Evolutionary conservation across 2,113 vertebrate species (phyloP).

Genomic region (Dicerorhinus sumatrensis): DNA sequence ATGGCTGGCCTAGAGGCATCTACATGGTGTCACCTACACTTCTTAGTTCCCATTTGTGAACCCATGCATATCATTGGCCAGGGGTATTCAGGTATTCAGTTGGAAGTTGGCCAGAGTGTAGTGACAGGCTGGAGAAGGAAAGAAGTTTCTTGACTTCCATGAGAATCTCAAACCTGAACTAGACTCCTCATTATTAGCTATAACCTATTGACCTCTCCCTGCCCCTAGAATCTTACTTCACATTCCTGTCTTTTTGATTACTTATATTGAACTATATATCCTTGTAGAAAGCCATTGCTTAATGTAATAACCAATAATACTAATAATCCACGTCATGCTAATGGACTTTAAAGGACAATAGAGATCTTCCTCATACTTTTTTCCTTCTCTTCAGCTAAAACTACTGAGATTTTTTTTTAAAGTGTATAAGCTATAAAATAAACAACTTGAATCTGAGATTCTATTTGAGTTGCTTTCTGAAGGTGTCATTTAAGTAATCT

Average conservation of each 20-base stretch:
- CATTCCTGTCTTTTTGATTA: neutral
- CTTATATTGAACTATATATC: neutral
- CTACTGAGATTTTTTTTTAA: neutral
- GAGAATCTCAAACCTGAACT: constrained; percentile 13
- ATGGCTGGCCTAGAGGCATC: neutral
- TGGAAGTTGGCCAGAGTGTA: neutral
- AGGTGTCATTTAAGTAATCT: neutral
- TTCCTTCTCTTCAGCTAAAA: constrained; percentile 30
- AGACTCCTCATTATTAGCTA: neutral
- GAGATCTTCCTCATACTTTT: neutral
- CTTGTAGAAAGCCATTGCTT: neutral
- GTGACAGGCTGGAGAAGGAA: neutral
- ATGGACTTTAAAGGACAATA: neutral
- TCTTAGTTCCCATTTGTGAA: neutral
- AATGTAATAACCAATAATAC: neutral
- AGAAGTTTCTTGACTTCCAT: constrained; percentile 8
- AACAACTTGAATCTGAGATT: neutral
- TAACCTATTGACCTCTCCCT: neutral
- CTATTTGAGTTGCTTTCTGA: neutral
- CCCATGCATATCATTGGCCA: neutral
- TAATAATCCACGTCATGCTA: neutral
- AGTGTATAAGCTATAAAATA: neutral
- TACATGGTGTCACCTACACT: neutral
- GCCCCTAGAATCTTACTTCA: neutral
- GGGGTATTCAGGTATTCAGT: neutral